A percentile compares a stretch with the other conserved stretches of the same genome.
Evolutionary conservation across 2,113 vertebrate genomes (phyloP).

Genomic region (Percina caprodes): DNA sequence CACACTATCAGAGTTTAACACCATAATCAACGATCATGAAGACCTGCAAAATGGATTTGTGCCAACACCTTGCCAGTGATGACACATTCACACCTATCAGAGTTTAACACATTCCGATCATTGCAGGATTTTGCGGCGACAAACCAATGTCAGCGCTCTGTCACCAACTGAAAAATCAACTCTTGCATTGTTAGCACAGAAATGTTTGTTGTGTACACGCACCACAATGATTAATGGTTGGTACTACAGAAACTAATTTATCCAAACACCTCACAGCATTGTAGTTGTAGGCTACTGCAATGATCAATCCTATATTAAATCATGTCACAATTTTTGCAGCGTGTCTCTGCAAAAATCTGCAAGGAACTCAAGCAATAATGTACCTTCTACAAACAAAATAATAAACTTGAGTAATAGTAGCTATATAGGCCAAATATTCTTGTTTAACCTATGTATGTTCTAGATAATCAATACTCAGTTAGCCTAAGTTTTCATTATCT

Average conservation of each 20-base stretch:
- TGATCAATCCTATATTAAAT: background rate
- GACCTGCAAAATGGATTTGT: no score
- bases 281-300: background rate
- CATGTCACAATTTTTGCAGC: background rate
- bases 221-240: background rate
- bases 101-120: constrained; percentile 11
- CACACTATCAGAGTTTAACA: no score
- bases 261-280: background rate
- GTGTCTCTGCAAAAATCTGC: background rate
- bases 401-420: background rate
- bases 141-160: background rate
- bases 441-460: background rate
- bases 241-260: background rate
- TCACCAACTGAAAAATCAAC: constrained; percentile 13
- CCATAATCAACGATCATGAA: no score
- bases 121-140: background rate
- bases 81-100: constrained; percentile 27
- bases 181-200: background rate
- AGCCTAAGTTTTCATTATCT: no score
- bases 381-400: background rate
- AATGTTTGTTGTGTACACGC: background rate
- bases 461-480: background rate
- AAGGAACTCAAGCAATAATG: background rate
- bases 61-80: background rate
- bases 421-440: background rate